Evolutionary conservation across 2,888 invertebrate genomes (phyloP).

Genomic region (Macropis europaea): DNA sequence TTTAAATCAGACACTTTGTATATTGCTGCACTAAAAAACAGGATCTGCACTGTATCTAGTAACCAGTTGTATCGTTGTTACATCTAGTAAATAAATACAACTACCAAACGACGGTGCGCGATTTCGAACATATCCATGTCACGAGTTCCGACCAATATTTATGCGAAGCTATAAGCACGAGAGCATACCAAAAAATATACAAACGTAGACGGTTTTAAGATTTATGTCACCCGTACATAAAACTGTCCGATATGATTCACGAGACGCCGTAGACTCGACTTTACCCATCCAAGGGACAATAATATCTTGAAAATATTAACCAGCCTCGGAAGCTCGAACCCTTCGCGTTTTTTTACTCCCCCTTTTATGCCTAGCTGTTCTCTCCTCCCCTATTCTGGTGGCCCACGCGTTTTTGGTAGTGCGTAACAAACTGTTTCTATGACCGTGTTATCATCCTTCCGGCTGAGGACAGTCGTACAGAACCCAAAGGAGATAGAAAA

Average conservation of each 20-base stretch:
- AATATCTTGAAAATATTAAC: conserved; percentile 39
- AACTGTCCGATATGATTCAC: conserved; percentile 42
- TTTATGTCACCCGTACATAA: conserved; percentile 31
- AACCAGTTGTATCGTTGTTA: too few relatives aligned
- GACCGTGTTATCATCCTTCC: conserved; percentile 70
- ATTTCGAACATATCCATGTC: too few relatives aligned
- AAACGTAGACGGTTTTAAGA: conserved; percentile 9
- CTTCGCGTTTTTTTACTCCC: background rate
- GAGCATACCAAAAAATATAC: background rate
- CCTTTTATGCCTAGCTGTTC: background rate
- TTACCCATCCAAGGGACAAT: conserved; percentile 6
- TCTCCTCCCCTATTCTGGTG: background rate
- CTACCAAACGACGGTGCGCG: too few relatives aligned
- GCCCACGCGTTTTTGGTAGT: conserved; percentile 42
- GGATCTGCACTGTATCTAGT: too few relatives aligned
- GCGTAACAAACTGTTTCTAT: conserved; percentile 68
- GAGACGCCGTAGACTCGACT: conserved; percentile 8
- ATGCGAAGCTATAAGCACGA: too few relatives aligned
- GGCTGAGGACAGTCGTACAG: conserved; percentile 64
- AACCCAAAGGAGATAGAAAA: conserved; percentile 47
- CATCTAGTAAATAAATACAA: too few relatives aligned
- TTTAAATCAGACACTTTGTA: too few relatives aligned
- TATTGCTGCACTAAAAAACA: too few relatives aligned
- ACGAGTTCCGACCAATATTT: too few relatives aligned
- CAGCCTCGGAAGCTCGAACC: background rate